Base-by-base conservation (phyloP, 2,888 invertebrate species). In the Drosophila antonietae region DNA sequence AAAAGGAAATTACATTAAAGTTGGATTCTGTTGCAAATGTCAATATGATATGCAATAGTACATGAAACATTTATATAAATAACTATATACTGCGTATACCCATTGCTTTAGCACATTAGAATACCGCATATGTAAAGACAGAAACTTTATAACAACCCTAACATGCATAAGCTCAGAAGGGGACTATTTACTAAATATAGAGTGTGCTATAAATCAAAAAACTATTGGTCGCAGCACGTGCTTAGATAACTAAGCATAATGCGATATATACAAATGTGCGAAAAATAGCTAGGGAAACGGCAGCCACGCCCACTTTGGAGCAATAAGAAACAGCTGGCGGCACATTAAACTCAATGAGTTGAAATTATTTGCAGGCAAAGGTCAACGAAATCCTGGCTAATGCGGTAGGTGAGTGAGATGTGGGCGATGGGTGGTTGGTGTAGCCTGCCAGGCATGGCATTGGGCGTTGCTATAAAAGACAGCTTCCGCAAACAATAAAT, bases 401-500 rank as follows among this genome's bases (percentile, higher is more conserved):
- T 71, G 39, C 28, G 14, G 12, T 28, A 53, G 59, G 31, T 61
- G 60, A 35, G 20, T 3, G 46, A 35, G 20, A 2, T 43, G 43
- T 58, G 41, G 35, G 14, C 6, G 12, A 0, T 20, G 14, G 37
- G 6, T 12, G 53, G 33, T 3, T 14, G 3, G 10, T 52, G 23
- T 46, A 15, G 43, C 61, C 44, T 52, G 31, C 15, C 33, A 62
- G 66, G 68, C 68, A 58, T 72, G 80, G 77, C 79, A 64, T 66
- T 72, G 68, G 69, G 68, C 69, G 69, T 52, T 59, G 81, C 81
- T 89, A 87, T 89, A 89, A 84, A 89, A 85, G 85, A 78, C 85
- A 88, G 88, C 82, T 89, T 89, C 85, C 85, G 88, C 78, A 80
- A 89, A 84, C 85, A 84, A 89, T 85, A 85, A 89, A 85, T 85